Evolutionary conservation across 2,113 vertebrate species (phyloP).

Genomic region (Silurus meridionalis): DNA sequence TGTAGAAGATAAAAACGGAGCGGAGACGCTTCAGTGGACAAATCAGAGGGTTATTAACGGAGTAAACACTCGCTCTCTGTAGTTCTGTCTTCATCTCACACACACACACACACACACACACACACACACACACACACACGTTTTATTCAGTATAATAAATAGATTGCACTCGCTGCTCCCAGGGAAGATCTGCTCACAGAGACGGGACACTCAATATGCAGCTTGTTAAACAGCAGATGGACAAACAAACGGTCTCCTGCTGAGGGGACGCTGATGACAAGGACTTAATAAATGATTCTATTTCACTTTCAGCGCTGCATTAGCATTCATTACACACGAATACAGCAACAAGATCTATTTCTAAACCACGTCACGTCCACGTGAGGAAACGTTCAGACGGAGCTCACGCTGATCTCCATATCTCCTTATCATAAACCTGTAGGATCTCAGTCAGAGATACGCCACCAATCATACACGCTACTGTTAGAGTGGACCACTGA

Average conservation of each 20-base stretch:
- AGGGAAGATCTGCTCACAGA: background rate
- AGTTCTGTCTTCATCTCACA: background rate
- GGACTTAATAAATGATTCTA: constrained; percentile 1
- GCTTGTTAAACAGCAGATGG: constrained; percentile 16
- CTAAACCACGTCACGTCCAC: background rate
- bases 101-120: background rate
- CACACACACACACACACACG: background rate
- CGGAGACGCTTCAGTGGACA: background rate
- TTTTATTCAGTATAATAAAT: background rate
- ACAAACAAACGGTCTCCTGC: constrained; percentile 25
- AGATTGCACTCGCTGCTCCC: background rate
- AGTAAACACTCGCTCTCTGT: background rate
- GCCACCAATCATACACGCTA: background rate
- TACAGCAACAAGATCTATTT: background rate
- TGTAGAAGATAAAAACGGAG: background rate
- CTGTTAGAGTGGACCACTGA: background rate
- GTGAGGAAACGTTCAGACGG: background rate
- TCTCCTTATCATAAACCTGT: background rate
- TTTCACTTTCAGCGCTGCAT: background rate
- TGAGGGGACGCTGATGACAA: constrained; percentile 11
- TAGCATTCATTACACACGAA: background rate
- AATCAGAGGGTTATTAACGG: background rate
- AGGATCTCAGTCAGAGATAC: background rate
- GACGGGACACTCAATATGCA: constrained; percentile 10
- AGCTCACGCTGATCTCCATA: background rate